Base-by-base conservation (phyloP, 2,113 vertebrate genomes). In the Platysteira castanea region DNA sequence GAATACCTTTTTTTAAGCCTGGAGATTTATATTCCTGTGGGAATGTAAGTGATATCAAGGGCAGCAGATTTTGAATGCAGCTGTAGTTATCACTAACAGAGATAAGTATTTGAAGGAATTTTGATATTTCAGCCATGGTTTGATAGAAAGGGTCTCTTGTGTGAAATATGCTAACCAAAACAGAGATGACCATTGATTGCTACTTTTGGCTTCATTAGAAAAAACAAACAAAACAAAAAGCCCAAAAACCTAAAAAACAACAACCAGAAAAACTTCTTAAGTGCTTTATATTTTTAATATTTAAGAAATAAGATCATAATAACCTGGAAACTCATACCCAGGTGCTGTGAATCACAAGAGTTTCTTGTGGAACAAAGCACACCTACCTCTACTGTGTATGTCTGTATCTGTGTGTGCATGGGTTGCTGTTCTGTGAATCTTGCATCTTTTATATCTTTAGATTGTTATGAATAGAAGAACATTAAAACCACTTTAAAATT, bases 1-100 rank as follows among this genome's bases (percentile, higher is more conserved):
- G 3, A 89, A 59, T 75, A 49, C 33, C 9, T 75, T 85, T 89
- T 89, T 81, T 63, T 35, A 90, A 95, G 77, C 10, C 33, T 28
- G 31, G 42, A 89, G 61, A 81, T 91, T 94, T 92, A 35, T 90
- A 61, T 90, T 97, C 95, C 81, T 91, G 12, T 90, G 87, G 77
- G 84, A 95, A 93, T 49, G 47, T 52, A 79, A 91, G 33, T 27
- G 65, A 68, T 92, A 84, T 15, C 37, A 76, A 87, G 30, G 64
- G 24, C 67, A 92, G 44, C 52, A 81, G 69, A 35, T 91, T 94
- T 71, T 68, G 27, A 84, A 47, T 57, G 65, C 82, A 96, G 90
- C 78, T 97, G 84, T 52, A 81, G 87, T 75, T 94, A 77, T 61
- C 53, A 41, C 76, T 86, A 83, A 37, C 68, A 84, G 39, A 78